phyloP scores from a whole-genome alignment of 2,888 invertebrate species.

The Orthonevra nobilis region DNA sequence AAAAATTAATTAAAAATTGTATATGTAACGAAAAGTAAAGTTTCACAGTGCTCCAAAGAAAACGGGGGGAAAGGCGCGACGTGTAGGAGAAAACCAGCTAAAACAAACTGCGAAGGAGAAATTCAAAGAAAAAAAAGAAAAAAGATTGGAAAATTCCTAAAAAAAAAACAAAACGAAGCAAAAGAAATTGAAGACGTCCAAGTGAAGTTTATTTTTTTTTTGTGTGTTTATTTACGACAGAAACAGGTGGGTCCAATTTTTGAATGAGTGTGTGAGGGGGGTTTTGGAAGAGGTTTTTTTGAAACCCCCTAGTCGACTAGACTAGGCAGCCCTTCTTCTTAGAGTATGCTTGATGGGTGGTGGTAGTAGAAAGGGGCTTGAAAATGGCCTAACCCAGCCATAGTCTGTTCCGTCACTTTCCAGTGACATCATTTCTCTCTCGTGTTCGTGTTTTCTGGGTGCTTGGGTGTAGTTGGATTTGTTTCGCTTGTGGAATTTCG shows the following conservation, averaged over 20 bases:
- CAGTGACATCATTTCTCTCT: constrained; percentile 66
- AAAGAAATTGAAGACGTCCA: constrained; percentile 41
- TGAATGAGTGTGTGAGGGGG: no score
- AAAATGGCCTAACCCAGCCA: no score
- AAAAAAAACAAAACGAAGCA: constrained; percentile 29
- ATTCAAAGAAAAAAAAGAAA: no score
- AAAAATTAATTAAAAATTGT: no score
- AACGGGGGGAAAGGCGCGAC: constrained; percentile 1
- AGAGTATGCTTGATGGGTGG: constrained; percentile 1
- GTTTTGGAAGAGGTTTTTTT: no score
- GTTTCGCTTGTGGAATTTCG: constrained; percentile 50
- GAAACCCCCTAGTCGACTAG: no score
- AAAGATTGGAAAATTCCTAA: no score
- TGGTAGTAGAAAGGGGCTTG: constrained; percentile 29
- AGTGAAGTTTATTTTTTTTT: constrained; percentile 12
- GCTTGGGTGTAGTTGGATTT: constrained; percentile 1
- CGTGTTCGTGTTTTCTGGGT: constrained; percentile 22
- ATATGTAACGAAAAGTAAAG: constrained; percentile 17
- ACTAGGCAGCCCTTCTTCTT: no score
- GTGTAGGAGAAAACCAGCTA: constrained; percentile 23
- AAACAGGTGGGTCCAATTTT: constrained; percentile 63
- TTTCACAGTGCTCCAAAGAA: no score
- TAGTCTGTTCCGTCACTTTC: constrained; percentile 41
- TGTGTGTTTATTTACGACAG: no score
- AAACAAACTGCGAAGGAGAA: no score